phyloP scores from a whole-genome alignment of 2,113 vertebrate species.

The Zosterops hypoxanthus region DNA sequence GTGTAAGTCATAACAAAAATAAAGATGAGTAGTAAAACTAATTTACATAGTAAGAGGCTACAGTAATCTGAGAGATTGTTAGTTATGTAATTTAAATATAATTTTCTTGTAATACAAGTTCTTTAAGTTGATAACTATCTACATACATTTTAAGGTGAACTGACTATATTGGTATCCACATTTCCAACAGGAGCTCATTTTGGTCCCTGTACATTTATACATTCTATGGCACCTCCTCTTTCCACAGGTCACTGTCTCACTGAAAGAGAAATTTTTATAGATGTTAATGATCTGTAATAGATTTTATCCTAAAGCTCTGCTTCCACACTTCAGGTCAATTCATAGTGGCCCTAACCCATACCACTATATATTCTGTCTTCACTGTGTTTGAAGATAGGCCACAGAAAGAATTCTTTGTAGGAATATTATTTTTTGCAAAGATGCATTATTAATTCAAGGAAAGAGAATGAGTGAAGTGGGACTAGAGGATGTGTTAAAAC shows the following conservation, averaged over 20 bases:
- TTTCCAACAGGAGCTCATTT: not conserved
- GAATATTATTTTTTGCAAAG: not conserved
- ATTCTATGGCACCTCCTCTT: not conserved
- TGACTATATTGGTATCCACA: not conserved
- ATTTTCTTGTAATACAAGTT: slow-evolving; percentile 39
- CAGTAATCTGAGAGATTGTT: not conserved
- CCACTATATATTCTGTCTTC: not conserved
- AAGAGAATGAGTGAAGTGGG: not conserved
- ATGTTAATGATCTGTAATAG: not conserved
- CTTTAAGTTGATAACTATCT: not conserved
- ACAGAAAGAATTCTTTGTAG: not conserved
- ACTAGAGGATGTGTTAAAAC: not conserved
- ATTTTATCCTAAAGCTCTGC: not conserved
- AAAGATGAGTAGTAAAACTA: not conserved
- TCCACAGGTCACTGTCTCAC: not conserved
- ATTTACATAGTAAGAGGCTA: slow-evolving; percentile 16
- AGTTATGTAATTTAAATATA: slow-evolving; percentile 13
- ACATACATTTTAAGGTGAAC: not conserved
- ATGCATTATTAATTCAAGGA: not conserved
- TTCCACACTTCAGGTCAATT: not conserved
- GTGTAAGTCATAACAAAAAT: not conserved
- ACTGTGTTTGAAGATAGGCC: not conserved
- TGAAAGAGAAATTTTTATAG: not conserved
- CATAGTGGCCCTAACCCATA: not conserved
- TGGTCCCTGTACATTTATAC: not conserved